Evolutionary conservation across 2,113 vertebrate species (phyloP), one percentile per base, ranked within the genome.

Genomic region (Clarias batrachus): DNA sequence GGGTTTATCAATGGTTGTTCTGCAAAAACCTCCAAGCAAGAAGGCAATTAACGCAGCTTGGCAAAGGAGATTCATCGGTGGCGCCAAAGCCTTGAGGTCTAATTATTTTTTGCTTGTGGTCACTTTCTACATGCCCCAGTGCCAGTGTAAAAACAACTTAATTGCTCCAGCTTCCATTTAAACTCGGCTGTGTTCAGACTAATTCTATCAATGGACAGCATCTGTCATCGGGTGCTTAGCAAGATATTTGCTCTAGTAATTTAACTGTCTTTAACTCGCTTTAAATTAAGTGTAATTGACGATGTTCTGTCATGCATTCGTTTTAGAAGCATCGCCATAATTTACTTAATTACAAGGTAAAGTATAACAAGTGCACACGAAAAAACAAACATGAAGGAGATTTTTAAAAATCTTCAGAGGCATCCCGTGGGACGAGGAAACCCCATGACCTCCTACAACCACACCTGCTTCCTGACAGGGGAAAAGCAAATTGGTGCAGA

Each of bases 1-100:
- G 90, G 92, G 88, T 95, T 93, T 94, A 94, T 95, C 93, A 93
- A 91, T 82, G 73, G 82, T 78, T 87, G 85, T 90, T 84, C 70
- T 85, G 88, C 78, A 93, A 93, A 68, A 94, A 91, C 88, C 91
- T 87, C 82, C 89, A 91, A 94, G 94, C 92, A 93, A 94, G 93
- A 93, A 93, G 91, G 92, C 94, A 94, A 93, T 95, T 94, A 94
- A 93, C 89, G 92, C 90, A 92, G 90, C 88, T 89, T 83, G 86
- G 88, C 86, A 86, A 85, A 82, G 25, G 56, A 90, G 89, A 93
- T 91, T 88, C 90, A 94, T 94, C 89, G 89, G 91, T 74, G 81
- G 87, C 30, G 84, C 90, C 92, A 90, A 89, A 63, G 73, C 81
- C 87, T 90, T 16, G 2, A 91, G 89, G 92, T 88, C 89, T 92